Conservation (phyloP, 2,113 vertebrate genomes). For the Oncorhynchus gorbuscha region DNA sequence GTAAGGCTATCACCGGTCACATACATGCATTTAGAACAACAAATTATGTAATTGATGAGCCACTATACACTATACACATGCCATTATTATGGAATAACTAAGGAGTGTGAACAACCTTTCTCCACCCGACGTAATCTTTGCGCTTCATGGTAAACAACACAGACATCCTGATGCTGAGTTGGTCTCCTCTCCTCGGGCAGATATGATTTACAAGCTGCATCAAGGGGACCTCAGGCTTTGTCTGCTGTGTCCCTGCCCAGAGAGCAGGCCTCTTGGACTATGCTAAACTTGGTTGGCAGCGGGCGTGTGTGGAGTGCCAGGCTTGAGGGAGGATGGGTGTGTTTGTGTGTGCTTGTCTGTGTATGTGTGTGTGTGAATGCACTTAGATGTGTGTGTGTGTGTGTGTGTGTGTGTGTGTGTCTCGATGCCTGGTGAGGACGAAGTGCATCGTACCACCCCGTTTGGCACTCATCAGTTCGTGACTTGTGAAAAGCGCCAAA, state of each 20-base stretch:
- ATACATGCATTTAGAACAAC: conserved; percentile 32
- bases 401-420: conserved; percentile 13
- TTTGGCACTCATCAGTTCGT: conserved; percentile 69
- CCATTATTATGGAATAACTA: conserved; percentile 4
- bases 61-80: not conserved
- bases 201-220: conserved; percentile 52
- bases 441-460: conserved; percentile 52
- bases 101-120: conserved; percentile 56
- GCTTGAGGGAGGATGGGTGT: conserved; percentile 50
- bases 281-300: conserved; percentile 72
- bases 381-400: conserved; percentile 6
- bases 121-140: conserved; percentile 41
- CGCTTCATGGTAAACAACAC: conserved; percentile 60
- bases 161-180: conserved; percentile 59
- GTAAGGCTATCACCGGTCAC: conserved; percentile 18
- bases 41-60: conserved; percentile 13
- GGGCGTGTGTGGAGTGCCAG: conserved; percentile 73
- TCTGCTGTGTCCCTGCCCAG: conserved; percentile 63
- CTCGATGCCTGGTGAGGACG: conserved; percentile 16
- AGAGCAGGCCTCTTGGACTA: conserved; percentile 49
- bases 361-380: conserved; percentile 1
- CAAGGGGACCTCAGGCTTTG: conserved; percentile 55
- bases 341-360: conserved; percentile 15
- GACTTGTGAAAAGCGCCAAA: conserved; percentile 75
- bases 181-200: conserved; percentile 42